Conservation (phyloP, 1,140 invertebrate genomes). For the Anoplophora glabripennis region DNA sequence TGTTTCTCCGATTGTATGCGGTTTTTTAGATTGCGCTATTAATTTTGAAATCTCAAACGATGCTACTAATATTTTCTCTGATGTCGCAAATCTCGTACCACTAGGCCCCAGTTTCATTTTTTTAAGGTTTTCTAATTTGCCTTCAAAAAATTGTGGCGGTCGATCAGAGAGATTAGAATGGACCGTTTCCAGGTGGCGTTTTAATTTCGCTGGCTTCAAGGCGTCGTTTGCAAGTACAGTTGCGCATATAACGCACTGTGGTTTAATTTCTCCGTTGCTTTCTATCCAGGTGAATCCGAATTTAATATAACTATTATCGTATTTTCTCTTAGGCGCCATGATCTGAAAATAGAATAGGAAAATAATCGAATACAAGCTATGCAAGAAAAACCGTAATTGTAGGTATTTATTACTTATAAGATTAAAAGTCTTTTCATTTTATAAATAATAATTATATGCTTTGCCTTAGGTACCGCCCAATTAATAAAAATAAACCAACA, state of each 20-base stretch:
- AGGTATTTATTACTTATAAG: no score
- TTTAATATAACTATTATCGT: constrained; percentile 4
- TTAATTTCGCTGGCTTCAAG: constrained; percentile 29
- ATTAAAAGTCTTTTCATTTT: no score
- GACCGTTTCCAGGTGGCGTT: constrained; percentile 31
- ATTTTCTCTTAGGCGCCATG: not conserved
- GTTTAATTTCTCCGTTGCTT: constrained; percentile 24
- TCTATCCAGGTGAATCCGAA: constrained; percentile 24
- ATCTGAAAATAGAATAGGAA: not conserved
- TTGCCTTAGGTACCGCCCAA: no score
- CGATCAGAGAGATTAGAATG: constrained; percentile 28
- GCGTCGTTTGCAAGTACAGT: constrained; percentile 26
- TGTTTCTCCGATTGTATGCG: constrained; percentile 7
- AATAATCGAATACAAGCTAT: no score
- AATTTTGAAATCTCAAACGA: constrained; percentile 31
- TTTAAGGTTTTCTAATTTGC: constrained; percentile 31
- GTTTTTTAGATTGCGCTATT: constrained; percentile 17
- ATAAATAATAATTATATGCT: no score
- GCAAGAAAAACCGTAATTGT: no score
- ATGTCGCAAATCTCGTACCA: constrained; percentile 19
- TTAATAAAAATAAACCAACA: no score
- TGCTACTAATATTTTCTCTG: constrained; percentile 24
- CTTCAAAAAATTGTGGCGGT: constrained; percentile 32
- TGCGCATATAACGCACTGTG: constrained; percentile 34
- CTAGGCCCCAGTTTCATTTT: constrained; percentile 29